A percentile compares a stretch with the other conserved stretches of the same genome.
Evolutionary conservation across 2,113 vertebrate species (phyloP).

Genomic region (Muntiacus reevesi): DNA sequence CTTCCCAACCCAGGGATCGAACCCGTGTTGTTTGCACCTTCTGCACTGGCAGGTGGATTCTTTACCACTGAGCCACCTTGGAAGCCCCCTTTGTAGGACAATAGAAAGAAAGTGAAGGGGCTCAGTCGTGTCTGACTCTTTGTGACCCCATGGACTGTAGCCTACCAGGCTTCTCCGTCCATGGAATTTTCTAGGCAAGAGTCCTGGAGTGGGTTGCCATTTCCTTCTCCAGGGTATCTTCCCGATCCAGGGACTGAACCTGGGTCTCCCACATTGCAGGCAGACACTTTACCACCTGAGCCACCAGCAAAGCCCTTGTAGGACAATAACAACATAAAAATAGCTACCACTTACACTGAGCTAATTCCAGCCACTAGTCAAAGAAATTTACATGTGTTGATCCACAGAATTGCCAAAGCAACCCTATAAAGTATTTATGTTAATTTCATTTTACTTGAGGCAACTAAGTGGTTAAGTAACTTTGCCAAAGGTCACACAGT

Average conservation of each 20-base stretch:
- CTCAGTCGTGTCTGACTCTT: too few relatives aligned
- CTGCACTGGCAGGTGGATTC: too few relatives aligned
- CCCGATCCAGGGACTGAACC: neutral
- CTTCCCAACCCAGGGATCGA: too few relatives aligned
- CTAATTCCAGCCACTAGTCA: neutral
- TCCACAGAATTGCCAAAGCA: neutral
- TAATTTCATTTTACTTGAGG: neutral
- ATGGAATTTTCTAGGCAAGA: too few relatives aligned
- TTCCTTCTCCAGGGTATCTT: neutral
- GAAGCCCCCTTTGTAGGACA: neutral
- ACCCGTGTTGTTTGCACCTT: too few relatives aligned
- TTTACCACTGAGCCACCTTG: too few relatives aligned
- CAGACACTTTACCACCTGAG: neutral
- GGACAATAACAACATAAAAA: neutral
- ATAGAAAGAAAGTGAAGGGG: neutral
- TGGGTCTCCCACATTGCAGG: neutral
- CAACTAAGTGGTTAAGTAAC: neutral
- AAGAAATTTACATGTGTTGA: neutral
- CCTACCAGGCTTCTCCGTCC: too few relatives aligned
- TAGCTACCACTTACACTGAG: neutral
- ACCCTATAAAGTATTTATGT: neutral
- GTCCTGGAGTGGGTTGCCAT: too few relatives aligned
- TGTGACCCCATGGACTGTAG: too few relatives aligned
- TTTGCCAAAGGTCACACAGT: neutral
- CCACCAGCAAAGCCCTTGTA: neutral